Conservation (phyloP, 2,888 invertebrate species). For the Stenolophus ochropezus region DNA sequence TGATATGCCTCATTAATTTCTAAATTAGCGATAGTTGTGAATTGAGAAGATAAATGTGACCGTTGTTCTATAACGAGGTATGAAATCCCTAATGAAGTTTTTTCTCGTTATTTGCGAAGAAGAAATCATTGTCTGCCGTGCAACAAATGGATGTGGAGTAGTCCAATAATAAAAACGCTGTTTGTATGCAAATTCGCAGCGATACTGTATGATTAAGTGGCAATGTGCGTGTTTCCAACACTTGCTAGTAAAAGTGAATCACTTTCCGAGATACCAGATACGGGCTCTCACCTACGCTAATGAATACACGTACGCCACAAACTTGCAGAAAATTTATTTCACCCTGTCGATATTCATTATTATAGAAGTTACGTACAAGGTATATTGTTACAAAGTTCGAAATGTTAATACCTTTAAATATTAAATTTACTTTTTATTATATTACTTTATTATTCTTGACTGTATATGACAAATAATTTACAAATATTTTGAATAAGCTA, state of each 20-base stretch:
- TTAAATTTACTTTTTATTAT: too few relatives aligned
- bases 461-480: too few relatives aligned
- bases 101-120: slow-evolving; percentile 18
- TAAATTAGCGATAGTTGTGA: too few relatives aligned
- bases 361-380: neutral
- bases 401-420: neutral
- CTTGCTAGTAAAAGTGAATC: slow-evolving; percentile 64
- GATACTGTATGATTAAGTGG: slow-evolving; percentile 71
- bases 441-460: too few relatives aligned
- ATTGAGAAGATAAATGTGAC: too few relatives aligned
- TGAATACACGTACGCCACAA: slow-evolving; percentile 32
- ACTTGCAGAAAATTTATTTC: neutral
- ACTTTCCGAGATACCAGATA: slow-evolving; percentile 46
- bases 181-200: slow-evolving; percentile 49
- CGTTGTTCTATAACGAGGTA: too few relatives aligned
- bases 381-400: neutral
- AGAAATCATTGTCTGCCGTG: slow-evolving; percentile 50
- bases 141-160: slow-evolving; percentile 36
- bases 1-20: too few relatives aligned
- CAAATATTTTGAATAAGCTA: too few relatives aligned
- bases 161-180: slow-evolving; percentile 26
- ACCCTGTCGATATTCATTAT: slow-evolving; percentile 20
- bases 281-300: slow-evolving; percentile 46
- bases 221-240: slow-evolving; percentile 72
- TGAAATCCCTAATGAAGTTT: too few relatives aligned